Percentiles rank a stretch among this genome's conserved stretches.
Evolutionary conservation across 2,797 vertebrate genomes (phyloP).

Genomic region (Mionectes olivaceus): DNA sequence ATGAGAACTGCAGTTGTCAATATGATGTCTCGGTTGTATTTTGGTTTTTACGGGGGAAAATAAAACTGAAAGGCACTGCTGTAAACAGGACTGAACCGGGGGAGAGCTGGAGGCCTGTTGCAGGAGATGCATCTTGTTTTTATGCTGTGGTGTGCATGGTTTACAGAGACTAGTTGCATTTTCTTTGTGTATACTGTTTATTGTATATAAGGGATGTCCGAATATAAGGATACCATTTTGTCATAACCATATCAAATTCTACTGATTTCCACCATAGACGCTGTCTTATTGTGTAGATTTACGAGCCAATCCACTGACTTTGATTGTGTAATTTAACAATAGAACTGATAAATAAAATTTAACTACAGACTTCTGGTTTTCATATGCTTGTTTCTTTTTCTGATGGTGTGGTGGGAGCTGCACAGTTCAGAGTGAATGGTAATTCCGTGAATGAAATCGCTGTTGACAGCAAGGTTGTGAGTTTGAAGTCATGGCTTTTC

Average conservation of each 20-base stretch:
- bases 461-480: not conserved
- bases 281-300: conserved; percentile 78
- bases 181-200: conserved; percentile 78
- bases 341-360: conserved; percentile 81
- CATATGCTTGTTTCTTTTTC: conserved; percentile 42
- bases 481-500: not conserved
- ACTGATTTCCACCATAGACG: conserved; percentile 72
- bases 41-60: conserved; percentile 34
- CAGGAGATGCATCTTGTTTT: conserved; percentile 69
- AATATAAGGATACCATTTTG: conserved; percentile 77
- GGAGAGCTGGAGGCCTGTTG: conserved; percentile 23
- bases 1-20: conserved; percentile 50
- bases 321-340: conserved; percentile 81
- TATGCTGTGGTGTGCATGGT: conserved; percentile 81
- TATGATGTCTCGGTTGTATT: conserved; percentile 57
- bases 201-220: conserved; percentile 78
- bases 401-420: fast-evolving
- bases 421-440: fast-evolving
- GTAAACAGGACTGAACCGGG: conserved; percentile 40
- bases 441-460: not conserved
- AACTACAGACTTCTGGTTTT: conserved; percentile 68
- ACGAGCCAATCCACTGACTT: conserved; percentile 74
- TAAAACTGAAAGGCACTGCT: conserved; percentile 56
- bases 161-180: conserved; percentile 76
- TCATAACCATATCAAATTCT: conserved; percentile 71